These are phyloP conservation scores for Atlantisia rogersi DNA, from an alignment of 2,113 vertebrate species.

Conservation along the genomic window DNA sequence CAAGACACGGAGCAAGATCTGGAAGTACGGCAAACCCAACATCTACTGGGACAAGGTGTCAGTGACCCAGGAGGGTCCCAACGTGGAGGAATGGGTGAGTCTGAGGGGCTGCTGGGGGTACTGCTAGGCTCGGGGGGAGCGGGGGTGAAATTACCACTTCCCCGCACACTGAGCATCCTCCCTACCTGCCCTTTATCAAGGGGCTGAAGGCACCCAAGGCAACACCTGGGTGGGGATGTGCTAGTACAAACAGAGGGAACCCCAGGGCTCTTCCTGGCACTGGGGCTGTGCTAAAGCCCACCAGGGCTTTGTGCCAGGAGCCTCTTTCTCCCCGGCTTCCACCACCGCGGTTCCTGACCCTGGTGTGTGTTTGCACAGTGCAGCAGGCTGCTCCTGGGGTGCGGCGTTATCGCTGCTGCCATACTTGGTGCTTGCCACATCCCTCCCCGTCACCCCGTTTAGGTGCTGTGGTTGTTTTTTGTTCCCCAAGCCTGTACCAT, in stretches of 20 bases:
- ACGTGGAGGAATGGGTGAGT: constrained; percentile 87
- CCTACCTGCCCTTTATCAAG: not conserved
- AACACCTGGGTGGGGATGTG: not conserved
- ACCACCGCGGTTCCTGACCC: not conserved
- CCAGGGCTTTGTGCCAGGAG: not conserved
- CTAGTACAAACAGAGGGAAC: fast-evolving
- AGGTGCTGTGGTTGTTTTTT: not conserved
- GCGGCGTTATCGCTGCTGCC: fast-evolving
- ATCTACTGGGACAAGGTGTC: constrained; percentile 81
- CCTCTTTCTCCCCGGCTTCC: not conserved
- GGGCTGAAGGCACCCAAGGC: not conserved
- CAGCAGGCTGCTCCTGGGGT: not conserved
- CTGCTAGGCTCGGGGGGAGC: too few species aligned
- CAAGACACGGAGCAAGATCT: constrained; percentile 86
- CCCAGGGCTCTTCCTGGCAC: fast-evolving
- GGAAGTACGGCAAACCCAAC: constrained; percentile 82
- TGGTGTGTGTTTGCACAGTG: not conserved
- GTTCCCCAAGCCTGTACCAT: not conserved
- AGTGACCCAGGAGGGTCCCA: constrained; percentile 60
- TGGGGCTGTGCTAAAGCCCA: not conserved
- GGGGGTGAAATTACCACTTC: too few species aligned
- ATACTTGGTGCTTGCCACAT: not conserved
- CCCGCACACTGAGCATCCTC: not conserved
- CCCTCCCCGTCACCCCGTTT: not conserved
- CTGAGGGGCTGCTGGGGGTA: fast-evolving